A percentile compares a stretch with the other conserved stretches of the same genome.
Conservation (phyloP, 1,140 invertebrate species). For the Agrilus planipennis region DNA sequence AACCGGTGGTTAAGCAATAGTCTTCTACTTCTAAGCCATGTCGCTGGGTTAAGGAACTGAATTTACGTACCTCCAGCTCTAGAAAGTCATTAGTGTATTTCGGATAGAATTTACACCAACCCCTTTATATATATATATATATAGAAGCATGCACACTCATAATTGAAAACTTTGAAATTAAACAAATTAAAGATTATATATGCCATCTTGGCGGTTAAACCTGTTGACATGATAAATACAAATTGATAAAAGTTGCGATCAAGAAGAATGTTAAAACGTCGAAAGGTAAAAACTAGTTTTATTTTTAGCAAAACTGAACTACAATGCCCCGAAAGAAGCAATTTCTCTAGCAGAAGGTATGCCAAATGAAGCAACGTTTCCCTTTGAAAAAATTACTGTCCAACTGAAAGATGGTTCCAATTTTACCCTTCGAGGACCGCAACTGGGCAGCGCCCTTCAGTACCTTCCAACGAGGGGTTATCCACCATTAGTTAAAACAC, state of each 20-base stretch:
- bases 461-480: constrained; percentile 66
- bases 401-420: constrained; percentile 46
- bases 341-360: constrained; percentile 67
- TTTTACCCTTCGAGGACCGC: constrained; percentile 43
- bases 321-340: constrained; percentile 48
- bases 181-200: background rate
- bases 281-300: constrained; percentile 8
- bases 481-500: constrained; percentile 46
- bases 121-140: background rate
- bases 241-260: background rate
- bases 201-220: background rate
- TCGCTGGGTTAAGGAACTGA: too few relatives aligned
- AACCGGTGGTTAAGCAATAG: too few relatives aligned
- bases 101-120: too few relatives aligned
- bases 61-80: too few relatives aligned
- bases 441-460: constrained; percentile 52
- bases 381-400: constrained; percentile 53
- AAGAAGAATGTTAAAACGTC: background rate
- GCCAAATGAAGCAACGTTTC: constrained; percentile 65
- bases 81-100: too few relatives aligned
- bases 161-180: background rate
- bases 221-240: background rate
- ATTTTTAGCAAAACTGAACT: constrained; percentile 49
- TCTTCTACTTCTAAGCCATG: too few relatives aligned
- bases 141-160: background rate